Evolutionary conservation across 2,797 vertebrate species (phyloP).

Genomic region (Sciurus vulgaris): DNA sequence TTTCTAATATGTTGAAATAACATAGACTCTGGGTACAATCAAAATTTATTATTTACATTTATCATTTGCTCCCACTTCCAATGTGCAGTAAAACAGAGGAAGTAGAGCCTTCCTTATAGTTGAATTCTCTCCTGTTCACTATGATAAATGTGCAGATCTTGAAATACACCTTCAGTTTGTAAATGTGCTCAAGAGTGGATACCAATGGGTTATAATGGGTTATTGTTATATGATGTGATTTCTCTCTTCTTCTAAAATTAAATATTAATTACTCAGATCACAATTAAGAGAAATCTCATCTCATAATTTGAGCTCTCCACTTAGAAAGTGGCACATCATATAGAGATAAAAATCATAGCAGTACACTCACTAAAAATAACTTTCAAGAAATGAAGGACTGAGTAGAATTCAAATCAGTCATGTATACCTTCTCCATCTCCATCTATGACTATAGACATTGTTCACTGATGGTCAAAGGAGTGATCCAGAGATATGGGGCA

Average conservation of each 20-base stretch:
- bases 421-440: background rate
- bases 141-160: constrained; percentile 14
- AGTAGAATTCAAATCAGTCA: background rate
- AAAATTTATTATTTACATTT: constrained; percentile 16
- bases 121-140: constrained; percentile 18
- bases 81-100: background rate
- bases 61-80: background rate
- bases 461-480: background rate
- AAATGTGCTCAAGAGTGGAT: background rate
- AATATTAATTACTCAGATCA: constrained; percentile 9
- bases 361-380: background rate
- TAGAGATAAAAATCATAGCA: background rate
- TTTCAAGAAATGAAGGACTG: background rate
- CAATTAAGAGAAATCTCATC: constrained; percentile 37
- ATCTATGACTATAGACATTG: background rate
- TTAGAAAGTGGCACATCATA: constrained; percentile 25
- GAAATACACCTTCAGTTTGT: background rate
- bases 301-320: constrained; percentile 1
- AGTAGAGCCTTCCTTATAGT: background rate
- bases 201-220: background rate
- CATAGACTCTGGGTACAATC: background rate
- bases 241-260: background rate
- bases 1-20: constrained; percentile 34
- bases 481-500: background rate
- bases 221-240: background rate